These are phyloP conservation scores for Drosophila falleni DNA, from an alignment of 2,888 invertebrate genomes.

Conservation along the genomic window DNA sequence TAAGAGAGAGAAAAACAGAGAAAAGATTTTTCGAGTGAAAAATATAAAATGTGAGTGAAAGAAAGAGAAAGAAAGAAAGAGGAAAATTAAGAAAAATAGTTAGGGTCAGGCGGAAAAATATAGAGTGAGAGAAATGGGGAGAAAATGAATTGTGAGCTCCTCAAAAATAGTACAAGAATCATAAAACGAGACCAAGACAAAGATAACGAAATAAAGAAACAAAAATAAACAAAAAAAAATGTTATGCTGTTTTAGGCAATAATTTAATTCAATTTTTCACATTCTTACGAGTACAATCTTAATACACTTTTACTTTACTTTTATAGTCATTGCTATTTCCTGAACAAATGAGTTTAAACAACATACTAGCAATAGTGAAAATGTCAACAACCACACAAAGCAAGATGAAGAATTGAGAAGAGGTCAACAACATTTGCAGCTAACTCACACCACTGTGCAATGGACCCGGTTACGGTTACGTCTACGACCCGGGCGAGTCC, in stretches of 20 bases:
- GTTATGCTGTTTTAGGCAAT: too few species aligned
- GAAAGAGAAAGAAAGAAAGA: background rate
- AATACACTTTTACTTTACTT: too few species aligned
- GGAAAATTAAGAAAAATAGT: background rate
- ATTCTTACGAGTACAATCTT: too few species aligned
- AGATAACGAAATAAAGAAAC: too few species aligned
- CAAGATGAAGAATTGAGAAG: background rate
- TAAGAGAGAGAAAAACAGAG: background rate
- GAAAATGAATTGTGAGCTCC: background rate
- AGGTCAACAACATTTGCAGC: slow-evolving; percentile 8
- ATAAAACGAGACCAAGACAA: too few species aligned
- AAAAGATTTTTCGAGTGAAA: background rate
- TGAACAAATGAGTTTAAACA: background rate
- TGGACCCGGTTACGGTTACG: slow-evolving; percentile 1
- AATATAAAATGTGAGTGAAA: background rate
- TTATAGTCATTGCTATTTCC: too few species aligned
- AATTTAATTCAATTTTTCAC: too few species aligned
- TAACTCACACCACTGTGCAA: slow-evolving; percentile 19
- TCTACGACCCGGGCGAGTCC: slow-evolving; percentile 43
- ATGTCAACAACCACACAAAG: background rate
- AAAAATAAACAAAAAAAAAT: too few species aligned
- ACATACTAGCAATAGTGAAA: background rate
- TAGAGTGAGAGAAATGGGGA: background rate
- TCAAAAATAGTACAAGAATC: too few species aligned
- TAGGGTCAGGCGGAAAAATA: rapidly evolving